Percentiles rank a stretch among this genome's conserved stretches.
These are phyloP conservation scores for Calyptomena viridis DNA, from an alignment of 2,113 vertebrate species.

Conservation along the genomic window DNA sequence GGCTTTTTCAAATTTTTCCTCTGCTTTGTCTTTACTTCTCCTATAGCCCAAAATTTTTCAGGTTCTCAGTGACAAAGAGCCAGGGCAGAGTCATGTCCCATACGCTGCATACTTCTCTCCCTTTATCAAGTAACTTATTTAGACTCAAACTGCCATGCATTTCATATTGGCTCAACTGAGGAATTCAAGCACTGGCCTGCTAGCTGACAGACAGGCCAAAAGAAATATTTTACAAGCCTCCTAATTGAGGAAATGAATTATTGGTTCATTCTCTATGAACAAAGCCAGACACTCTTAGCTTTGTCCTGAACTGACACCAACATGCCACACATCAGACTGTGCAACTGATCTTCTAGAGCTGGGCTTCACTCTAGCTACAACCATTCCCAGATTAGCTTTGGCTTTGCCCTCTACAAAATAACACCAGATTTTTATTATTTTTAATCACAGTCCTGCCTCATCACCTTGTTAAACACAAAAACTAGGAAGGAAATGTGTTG, in stretches of 20 bases:
- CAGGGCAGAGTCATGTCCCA: background rate
- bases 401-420: background rate
- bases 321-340: background rate
- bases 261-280: background rate
- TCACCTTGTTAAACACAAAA: conserved; percentile 3
- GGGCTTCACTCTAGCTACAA: background rate
- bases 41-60: background rate
- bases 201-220: background rate
- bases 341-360: background rate
- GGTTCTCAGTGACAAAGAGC: background rate
- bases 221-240: background rate
- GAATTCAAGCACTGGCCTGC: background rate
- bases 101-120: background rate
- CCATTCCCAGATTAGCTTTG: background rate
- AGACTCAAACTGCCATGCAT: background rate
- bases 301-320: background rate
- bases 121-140: background rate
- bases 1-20: background rate
- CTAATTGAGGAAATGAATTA: conserved; percentile 22
- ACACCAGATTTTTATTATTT: background rate
- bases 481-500: background rate
- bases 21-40: background rate
- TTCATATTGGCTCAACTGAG: background rate
- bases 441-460: background rate
- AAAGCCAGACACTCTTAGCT: background rate